Evolutionary conservation across 2,113 vertebrate species (phyloP).

Genomic region (Calidris pugnax): DNA sequence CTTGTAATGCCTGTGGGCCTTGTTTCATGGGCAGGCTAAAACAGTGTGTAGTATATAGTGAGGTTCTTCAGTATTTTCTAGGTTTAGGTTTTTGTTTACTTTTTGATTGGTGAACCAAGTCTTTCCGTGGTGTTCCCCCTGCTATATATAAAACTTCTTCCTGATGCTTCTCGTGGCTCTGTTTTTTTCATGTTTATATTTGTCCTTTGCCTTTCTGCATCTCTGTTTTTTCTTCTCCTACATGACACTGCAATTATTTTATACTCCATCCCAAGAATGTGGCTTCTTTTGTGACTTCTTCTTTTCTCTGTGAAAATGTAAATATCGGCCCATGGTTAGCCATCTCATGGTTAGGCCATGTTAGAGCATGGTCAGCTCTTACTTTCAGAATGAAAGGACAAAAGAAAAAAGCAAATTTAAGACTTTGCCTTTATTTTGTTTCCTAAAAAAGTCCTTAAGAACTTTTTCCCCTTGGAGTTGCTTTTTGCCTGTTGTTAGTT

Average conservation of each 20-base stretch:
- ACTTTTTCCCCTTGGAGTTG: not conserved
- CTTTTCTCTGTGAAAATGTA: not conserved
- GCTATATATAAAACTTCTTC: not conserved
- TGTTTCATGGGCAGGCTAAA: not conserved
- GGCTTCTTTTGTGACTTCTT: not conserved
- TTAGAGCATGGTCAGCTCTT: not conserved
- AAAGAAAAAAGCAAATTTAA: not conserved
- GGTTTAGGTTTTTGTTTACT: not conserved
- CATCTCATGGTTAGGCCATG: too few species aligned
- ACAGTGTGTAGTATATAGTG: accelerated
- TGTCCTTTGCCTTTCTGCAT: not conserved
- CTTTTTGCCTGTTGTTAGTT: not conserved
- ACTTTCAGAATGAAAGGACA: not conserved
- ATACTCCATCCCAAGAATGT: accelerated
- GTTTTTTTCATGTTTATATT: not conserved
- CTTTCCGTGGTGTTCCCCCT: not conserved
- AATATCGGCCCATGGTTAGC: not conserved
- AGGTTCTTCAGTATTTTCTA: not conserved
- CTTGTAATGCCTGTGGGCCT: not conserved
- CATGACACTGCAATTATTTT: not conserved
- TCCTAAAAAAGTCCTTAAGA: not conserved
- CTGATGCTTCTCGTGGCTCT: not conserved
- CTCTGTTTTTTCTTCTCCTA: not conserved
- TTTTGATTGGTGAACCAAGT: not conserved
- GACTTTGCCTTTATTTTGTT: not conserved